Base-by-base conservation (phyloP, 2,113 vertebrate genomes). In the Melanostigma gelatinosum region DNA sequence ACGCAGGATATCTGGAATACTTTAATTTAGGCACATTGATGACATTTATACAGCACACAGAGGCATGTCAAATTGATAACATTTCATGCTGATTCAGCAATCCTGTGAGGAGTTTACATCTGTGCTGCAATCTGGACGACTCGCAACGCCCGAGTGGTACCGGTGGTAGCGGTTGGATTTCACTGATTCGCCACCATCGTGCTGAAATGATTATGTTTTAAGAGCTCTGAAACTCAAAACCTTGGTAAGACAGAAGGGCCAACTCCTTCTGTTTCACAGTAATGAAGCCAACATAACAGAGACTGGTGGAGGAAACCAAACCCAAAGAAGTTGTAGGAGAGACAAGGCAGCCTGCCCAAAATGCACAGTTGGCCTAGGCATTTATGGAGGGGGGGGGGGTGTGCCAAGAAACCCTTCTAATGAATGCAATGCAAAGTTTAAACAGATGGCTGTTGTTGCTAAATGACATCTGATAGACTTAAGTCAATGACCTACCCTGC, bases 211-310 rank as follows among this genome's bases (percentile, higher is more conserved):
- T 54, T 32, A 64, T 8, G 8, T 61, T 67, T 72, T 7, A 40
- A 65, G 67, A 44, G 34, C 11, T 68, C 40, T 75, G 55, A 73
- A 79, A 79, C 50, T 38, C 16, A 77, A 62, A 60, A 64, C 22
- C 64, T 10, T 20, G 5, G 10, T 44, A 34, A 78, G 73, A 70
- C 58, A 76, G 75, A 83, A 57, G 55, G 64, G 3, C 22, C 55
- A 34, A 24, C 62, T 82, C n/a, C 54, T 80, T 66, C 8, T 10
- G 77, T 91, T 87, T 82, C 79, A 83, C 73, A 44, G 60, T 65
- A 78, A 80, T 82, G 29, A 83, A 79, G 74, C 60, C 70, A 79
- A 75, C 36, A 70, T 74, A 75, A 27, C 62, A 62, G 48, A 50
- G 60, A 32, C 7, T 38, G 68, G 27, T 13, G 15, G 27, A 72